These are phyloP conservation scores for Dryas iulia DNA, from an alignment of 1,140 invertebrate genomes.

Conservation along the genomic window DNA sequence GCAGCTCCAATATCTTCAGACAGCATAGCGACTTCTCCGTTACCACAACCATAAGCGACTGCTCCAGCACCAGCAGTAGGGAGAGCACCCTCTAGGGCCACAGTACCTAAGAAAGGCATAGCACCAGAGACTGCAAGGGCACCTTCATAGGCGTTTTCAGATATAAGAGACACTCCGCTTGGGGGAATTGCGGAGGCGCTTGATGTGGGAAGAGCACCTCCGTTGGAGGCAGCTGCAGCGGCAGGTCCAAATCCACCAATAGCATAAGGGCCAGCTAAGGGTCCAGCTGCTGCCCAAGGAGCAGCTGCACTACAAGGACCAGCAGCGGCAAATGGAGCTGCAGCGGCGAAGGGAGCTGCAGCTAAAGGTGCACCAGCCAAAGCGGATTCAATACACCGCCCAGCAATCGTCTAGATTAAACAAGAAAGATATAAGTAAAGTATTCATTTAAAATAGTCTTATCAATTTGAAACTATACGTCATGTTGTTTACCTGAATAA, in stretches of 20 bases:
- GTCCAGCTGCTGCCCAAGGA: not conserved
- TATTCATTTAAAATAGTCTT: too few relatives aligned
- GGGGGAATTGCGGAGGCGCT: constrained; percentile 35
- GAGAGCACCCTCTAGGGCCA: not conserved
- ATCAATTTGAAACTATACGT: too few relatives aligned
- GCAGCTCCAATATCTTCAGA: not conserved
- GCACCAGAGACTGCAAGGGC: constrained; percentile 1
- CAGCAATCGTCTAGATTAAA: constrained; percentile 24
- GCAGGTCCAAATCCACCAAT: constrained; percentile 3
- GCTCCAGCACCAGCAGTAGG: not conserved
- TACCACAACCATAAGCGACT: not conserved
- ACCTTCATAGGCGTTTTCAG: constrained; percentile 27
- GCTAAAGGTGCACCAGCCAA: constrained; percentile 1
- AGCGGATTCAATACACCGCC: constrained; percentile 19
- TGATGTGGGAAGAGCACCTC: constrained; percentile 30
- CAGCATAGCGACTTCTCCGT: not conserved
- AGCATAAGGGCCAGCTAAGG: too few relatives aligned
- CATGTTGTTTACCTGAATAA: constrained; percentile 33
- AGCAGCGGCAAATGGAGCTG: constrained; percentile 3
- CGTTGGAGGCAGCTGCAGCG: constrained; percentile 23
- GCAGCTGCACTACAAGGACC: not conserved
- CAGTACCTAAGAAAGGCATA: constrained; percentile 11
- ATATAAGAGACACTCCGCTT: constrained; percentile 38
- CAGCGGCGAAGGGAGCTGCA: not conserved
- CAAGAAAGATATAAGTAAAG: constrained; percentile 5